Percentiles rank a stretch among this genome's conserved stretches.
phyloP scores from a whole-genome alignment of 2,888 invertebrate genomes.

The Scaptodrosophila latifasciaeformis region DNA sequence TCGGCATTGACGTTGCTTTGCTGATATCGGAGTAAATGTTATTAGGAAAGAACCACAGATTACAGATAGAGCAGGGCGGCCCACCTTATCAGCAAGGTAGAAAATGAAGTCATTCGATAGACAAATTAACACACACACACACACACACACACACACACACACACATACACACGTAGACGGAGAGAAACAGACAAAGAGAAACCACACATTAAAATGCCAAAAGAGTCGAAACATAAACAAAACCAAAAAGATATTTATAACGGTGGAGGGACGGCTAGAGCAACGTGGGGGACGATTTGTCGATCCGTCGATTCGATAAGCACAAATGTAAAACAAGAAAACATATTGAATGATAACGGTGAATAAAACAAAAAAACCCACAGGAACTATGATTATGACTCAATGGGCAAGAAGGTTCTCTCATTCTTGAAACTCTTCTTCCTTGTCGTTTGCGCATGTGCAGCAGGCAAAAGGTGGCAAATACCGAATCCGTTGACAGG shows the following conservation, averaged over 20 bases:
- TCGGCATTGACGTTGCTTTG: too few species aligned
- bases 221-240: background rate
- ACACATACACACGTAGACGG: constrained; percentile 7
- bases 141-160: background rate
- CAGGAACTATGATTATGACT: too few species aligned
- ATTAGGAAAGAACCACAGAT: too few species aligned
- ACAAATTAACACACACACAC: constrained; percentile 14
- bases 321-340: too few species aligned
- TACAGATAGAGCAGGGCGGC: too few species aligned
- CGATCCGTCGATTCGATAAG: constrained; percentile 7
- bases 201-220: background rate
- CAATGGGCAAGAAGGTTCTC: too few species aligned
- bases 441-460: background rate
- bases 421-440: too few species aligned
- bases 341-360: too few species aligned
- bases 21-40: too few species aligned
- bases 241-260: too few species aligned
- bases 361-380: too few species aligned
- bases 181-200: constrained; percentile 15
- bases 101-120: constrained; percentile 1
- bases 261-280: background rate
- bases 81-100: constrained; percentile 46
- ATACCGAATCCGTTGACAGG: too few species aligned
- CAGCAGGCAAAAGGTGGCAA: constrained; percentile 35
- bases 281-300: background rate